Evolutionary conservation across 2,888 invertebrate genomes (phyloP).

Genomic region (Idaea biselata): DNA sequence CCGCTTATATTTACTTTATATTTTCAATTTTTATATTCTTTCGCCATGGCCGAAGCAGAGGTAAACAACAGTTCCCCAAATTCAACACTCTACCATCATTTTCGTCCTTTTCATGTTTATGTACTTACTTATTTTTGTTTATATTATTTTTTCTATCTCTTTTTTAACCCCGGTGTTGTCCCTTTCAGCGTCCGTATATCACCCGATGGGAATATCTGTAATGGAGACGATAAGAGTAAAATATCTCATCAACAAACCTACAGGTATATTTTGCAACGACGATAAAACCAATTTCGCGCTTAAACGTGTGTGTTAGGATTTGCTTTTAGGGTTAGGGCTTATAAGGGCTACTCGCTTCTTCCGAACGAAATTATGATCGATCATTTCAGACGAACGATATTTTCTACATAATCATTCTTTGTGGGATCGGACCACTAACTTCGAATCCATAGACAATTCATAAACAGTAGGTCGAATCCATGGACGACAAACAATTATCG

Average conservation of each 20-base stretch:
- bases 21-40: conserved; percentile 53
- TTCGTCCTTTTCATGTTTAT: conserved; percentile 40
- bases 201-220: conserved; percentile 81
- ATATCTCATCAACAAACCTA: conserved; percentile 87
- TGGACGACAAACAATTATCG: too few species aligned
- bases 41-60: conserved; percentile 74
- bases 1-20: conserved; percentile 41
- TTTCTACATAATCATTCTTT: too few species aligned
- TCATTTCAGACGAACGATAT: too few species aligned
- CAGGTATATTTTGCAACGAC: conserved; percentile 77
- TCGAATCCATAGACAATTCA: too few species aligned
- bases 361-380: too few species aligned
- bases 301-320: neutral
- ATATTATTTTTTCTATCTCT: conserved; percentile 44
- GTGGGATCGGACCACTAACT: too few species aligned
- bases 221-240: conserved; percentile 85
- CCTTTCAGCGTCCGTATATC: conserved; percentile 83
- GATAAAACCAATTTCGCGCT: conserved; percentile 27
- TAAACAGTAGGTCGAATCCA: too few species aligned
- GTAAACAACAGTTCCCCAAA: conserved; percentile 47
- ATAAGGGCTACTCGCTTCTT: too few species aligned
- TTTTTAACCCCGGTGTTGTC: conserved; percentile 77
- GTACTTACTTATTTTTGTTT: conserved; percentile 15
- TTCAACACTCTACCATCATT: conserved; percentile 52
- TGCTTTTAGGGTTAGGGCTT: too few species aligned